Conservation (phyloP, 2,797 vertebrate species). For the Anolis apletophallus region DNA sequence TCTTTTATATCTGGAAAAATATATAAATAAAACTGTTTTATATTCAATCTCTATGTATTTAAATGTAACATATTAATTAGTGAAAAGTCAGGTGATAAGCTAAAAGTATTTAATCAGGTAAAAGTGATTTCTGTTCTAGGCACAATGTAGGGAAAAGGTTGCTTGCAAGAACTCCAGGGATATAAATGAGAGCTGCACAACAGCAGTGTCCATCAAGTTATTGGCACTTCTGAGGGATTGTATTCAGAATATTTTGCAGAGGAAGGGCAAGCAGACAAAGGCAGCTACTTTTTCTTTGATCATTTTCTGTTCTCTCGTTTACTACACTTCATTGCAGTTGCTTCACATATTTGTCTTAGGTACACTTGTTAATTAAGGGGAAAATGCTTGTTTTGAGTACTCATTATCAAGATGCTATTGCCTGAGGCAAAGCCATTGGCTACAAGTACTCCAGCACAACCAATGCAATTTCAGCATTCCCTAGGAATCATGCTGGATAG, state of each 20-base stretch:
- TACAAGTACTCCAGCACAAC: constrained; percentile 53
- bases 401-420: constrained; percentile 54
- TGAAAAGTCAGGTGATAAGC: neutral
- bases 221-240: neutral
- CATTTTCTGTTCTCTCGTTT: constrained; percentile 25
- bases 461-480: constrained; percentile 2
- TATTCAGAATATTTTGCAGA: neutral
- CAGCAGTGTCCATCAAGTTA: neutral
- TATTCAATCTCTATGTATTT: neutral
- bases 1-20: neutral
- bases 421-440: constrained; percentile 66
- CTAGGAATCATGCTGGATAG: constrained; percentile 46
- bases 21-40: too few relatives aligned
- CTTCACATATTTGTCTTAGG: constrained; percentile 10
- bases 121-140: neutral
- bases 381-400: constrained; percentile 57
- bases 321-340: constrained; percentile 35
- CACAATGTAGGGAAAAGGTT: neutral
- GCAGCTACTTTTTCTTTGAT: neutral
- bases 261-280: neutral
- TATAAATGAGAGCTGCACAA: neutral
- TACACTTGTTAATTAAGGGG: constrained; percentile 63
- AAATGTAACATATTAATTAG: neutral
- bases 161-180: neutral
- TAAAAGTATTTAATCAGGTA: neutral